phyloP scores from a whole-genome alignment of 1,140 invertebrate species.

The Diplogasteroides magnus region DNA sequence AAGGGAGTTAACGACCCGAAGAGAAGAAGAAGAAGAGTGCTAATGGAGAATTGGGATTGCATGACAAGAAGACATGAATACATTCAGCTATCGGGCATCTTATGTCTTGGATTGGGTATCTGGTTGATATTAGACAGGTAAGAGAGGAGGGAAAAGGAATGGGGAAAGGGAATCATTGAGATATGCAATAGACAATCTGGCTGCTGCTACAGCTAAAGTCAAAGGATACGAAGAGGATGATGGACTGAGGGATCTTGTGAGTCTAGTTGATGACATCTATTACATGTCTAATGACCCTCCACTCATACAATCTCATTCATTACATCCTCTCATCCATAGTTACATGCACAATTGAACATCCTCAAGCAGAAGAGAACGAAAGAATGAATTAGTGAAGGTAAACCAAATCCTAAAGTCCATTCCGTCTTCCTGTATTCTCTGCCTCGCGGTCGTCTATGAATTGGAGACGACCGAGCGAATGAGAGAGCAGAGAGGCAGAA shows the following conservation, averaged over 20 bases:
- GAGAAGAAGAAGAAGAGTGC: too few species aligned
- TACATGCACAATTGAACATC: not conserved
- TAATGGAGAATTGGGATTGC: too few species aligned
- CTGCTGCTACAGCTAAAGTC: constrained; percentile 47
- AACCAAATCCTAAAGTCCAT: too few species aligned
- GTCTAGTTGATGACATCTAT: not conserved
- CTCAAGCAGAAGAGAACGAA: constrained; percentile 2
- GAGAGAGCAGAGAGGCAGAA: too few species aligned
- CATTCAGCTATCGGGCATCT: constrained; percentile 49
- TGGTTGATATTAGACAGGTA: constrained; percentile 54
- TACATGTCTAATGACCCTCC: not conserved
- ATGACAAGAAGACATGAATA: too few species aligned
- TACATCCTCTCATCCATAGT: not conserved
- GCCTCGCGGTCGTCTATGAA: too few species aligned
- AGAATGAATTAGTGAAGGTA: not conserved
- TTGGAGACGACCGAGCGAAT: too few species aligned
- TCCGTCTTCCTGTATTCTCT: too few species aligned
- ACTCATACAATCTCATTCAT: not conserved
- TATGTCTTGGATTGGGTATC: constrained; percentile 46
- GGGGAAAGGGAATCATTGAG: too few species aligned
- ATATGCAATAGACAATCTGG: constrained; percentile 53
- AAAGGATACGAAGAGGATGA: constrained; percentile 50
- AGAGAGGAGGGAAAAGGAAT: too few species aligned
- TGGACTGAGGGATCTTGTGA: constrained; percentile 47
- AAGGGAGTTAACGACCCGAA: not conserved